Evolutionary conservation across 2,888 invertebrate species (phyloP).

Genomic region (Crepidodera aurea): DNA sequence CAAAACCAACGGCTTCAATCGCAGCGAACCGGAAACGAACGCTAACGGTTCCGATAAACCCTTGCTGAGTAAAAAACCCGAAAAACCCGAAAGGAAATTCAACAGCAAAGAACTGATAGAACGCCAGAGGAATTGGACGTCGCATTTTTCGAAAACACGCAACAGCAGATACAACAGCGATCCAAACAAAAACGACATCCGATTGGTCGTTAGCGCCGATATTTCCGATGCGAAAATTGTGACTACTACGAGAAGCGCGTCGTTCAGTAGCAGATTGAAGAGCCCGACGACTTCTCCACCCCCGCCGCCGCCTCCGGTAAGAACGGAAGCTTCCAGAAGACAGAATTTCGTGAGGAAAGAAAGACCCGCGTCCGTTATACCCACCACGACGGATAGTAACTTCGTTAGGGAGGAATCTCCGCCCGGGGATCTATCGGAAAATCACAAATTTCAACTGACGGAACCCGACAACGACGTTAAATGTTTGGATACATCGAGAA

Average conservation of each 20-base stretch:
- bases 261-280: constrained; percentile 62
- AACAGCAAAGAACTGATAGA: constrained; percentile 87
- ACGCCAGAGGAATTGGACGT: constrained; percentile 92
- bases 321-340: constrained; percentile 58
- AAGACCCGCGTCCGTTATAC: constrained; percentile 58
- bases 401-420: constrained; percentile 29
- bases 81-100: constrained; percentile 84
- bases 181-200: constrained; percentile 68
- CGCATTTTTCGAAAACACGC: constrained; percentile 84
- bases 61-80: constrained; percentile 68
- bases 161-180: constrained; percentile 69
- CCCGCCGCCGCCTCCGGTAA: constrained; percentile 60
- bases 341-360: constrained; percentile 53
- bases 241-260: constrained; percentile 67
- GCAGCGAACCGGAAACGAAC: constrained; percentile 34
- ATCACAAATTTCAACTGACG: neutral
- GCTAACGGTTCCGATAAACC: constrained; percentile 47
- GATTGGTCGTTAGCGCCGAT: constrained; percentile 60
- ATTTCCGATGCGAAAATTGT: constrained; percentile 51
- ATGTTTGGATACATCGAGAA: constrained; percentile 7
- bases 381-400: constrained; percentile 48
- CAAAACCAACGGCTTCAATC: constrained; percentile 49
- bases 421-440: constrained; percentile 16
- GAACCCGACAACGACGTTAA: constrained; percentile 25
- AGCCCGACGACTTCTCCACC: constrained; percentile 61